Evolutionary conservation across 2,797 vertebrate genomes (phyloP), one percentile per base, ranked within the genome.

Genomic region (Toxotes lorentzi): DNA sequence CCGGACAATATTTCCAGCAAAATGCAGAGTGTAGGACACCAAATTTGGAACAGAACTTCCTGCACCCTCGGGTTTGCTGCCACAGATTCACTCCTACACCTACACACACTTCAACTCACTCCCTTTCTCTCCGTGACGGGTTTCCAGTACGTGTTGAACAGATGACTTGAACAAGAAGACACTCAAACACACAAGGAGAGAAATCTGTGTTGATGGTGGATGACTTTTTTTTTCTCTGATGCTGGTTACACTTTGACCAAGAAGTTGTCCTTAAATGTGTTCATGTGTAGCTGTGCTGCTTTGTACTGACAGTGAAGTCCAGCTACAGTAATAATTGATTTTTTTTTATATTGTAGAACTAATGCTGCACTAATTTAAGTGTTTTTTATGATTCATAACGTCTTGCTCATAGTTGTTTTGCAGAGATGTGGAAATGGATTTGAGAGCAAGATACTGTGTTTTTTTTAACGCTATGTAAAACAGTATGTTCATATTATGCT

Each of bases 401-500:
- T 89, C 79, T 82, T 79, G 51, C 84, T 75, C 62, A n/a, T 71
- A 64, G 10, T 81, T 78, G 53, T 74, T 81, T 61, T 83, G 27
- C 45, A 53, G 68, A 79, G 69, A 82, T 23, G 53, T 84, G 74
- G 27, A 82, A 80, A 84, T 85, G 62, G 63, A 72, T 84, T 83
- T 50, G 40, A 86, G 84, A 87, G 66, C 79, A 79, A 84, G 77
- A 79, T 43, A 70, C 45, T 50, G 19, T 53, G 80, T 72, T 73
- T 74, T 74, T 78, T 82, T 47, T 69, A 75, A 78, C 73, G 59
- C 73, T 84, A 83, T 86, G 88, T 90, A 89, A 93, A 93, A 93
- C 86, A 89, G 79, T 84, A 93, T 87, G 78, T 90, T 86, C 81
- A 89, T 92, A 78, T 83, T 87, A 90, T 85, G 93, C 90, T 79